Base-by-base conservation (phyloP, 2,113 vertebrate species). In the Orcinus orca region DNA sequence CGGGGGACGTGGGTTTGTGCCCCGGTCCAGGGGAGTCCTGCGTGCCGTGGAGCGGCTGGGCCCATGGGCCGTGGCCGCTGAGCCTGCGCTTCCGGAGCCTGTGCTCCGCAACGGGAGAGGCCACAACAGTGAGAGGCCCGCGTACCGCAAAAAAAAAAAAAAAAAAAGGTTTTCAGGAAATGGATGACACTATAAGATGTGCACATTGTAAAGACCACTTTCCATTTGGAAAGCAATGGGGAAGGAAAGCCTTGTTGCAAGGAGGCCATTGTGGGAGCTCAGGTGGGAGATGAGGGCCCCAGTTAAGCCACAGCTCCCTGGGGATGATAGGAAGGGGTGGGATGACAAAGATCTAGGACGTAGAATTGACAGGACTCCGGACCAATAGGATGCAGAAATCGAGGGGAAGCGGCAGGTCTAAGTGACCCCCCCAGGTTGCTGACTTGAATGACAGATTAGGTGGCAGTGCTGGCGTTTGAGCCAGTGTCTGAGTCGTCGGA, bases 401-500 rank as follows among this genome's bases (percentile, higher is more conserved):
- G 2, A 77, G 47, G n/a, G 44, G 18, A 47, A 36, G 41, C 13
- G 82, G n/a, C 25, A 17, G 47, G 23, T 73, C 18, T 79, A 47
- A 92, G 55, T 7, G 83, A 20, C 13, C 3, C 1, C 7, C 1
- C 29, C 41, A 18, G 33, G 2, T 31, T 70, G 55, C 31, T 62
- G 47, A 20, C 79, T 47, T 55, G 13, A 92, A 53, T 58, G 74
- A 76, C 29, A 29, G 26, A 36, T 21, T 29, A 36, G 33, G 18
- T 44, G 62, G 1, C 73, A 60, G 4, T 31, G 15, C 41, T 23
- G 38, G 31, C 13, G 4, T 58, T 62, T 73, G 13, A 77, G 44
- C 60, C 55, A 63, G 20, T 9, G 8, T 41, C 62, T 67, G 6
- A 62, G 44, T 38, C 3, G 0, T 47, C 1, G 2, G 63, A 60